Percentiles rank a stretch among this genome's conserved stretches.
phyloP scores from a whole-genome alignment of 2,113 vertebrate species.

The Dromas ardeola region DNA sequence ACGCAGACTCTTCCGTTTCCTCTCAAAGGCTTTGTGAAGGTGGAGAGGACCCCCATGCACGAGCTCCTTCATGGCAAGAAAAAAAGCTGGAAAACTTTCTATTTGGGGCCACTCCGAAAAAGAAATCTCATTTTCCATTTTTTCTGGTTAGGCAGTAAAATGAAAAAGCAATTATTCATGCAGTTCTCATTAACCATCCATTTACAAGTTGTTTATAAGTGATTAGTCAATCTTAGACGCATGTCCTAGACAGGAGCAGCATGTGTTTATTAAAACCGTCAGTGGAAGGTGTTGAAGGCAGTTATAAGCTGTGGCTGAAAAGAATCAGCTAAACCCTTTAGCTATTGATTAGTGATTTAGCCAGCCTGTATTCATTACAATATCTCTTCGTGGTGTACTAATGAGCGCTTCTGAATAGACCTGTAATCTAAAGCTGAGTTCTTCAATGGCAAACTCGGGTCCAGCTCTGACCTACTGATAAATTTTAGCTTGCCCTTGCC shows the following conservation, averaged over 20 bases:
- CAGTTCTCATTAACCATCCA: constrained; percentile 47
- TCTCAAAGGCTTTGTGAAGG: not conserved
- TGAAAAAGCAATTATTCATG: constrained; percentile 56
- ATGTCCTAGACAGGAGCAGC: constrained; percentile 8
- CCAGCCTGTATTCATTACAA: not conserved
- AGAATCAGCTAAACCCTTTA: not conserved
- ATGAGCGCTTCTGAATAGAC: not conserved
- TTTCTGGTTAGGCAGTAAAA: constrained; percentile 21
- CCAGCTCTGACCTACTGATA: not conserved
- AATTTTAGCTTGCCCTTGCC: not conserved
- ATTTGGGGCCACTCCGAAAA: not conserved
- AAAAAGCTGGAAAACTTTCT: not conserved
- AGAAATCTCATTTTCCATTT: constrained; percentile 4
- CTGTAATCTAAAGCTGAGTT: not conserved
- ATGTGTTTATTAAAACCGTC: not conserved
- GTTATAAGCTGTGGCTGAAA: not conserved
- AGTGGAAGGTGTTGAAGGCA: not conserved
- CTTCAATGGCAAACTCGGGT: accelerated
- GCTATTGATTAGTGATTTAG: constrained; percentile 39
- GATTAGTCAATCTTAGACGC: constrained; percentile 21
- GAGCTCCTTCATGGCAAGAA: not conserved
- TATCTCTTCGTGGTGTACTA: not conserved
- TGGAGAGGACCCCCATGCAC: not conserved
- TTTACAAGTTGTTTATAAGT: constrained; percentile 34
- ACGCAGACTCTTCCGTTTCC: not conserved